Evolutionary conservation across 2,113 vertebrate species (phyloP).

Genomic region (Micronycteris hirsuta): DNA sequence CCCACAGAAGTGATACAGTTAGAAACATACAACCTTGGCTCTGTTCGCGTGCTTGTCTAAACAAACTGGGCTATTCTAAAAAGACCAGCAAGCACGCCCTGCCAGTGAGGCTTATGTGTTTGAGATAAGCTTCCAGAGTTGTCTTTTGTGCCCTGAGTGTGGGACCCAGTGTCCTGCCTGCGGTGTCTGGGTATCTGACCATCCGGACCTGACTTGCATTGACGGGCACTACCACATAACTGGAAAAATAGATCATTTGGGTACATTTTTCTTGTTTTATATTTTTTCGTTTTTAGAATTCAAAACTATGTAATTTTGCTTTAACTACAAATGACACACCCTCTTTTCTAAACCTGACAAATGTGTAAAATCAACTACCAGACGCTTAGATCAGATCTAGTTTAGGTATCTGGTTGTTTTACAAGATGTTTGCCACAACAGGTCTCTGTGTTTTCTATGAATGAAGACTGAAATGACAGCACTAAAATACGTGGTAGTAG

Average conservation of each 20-base stretch:
- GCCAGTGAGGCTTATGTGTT: neutral
- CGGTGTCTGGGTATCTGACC: neutral
- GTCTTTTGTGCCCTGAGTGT: neutral
- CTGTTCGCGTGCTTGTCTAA: neutral
- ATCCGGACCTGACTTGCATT: neutral
- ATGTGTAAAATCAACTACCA: neutral
- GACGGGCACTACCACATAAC: neutral
- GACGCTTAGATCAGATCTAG: neutral
- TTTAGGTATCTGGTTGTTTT: neutral
- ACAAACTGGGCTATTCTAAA: neutral
- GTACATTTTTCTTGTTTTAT: neutral
- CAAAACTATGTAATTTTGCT: neutral
- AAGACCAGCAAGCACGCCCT: neutral
- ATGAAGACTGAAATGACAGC: slow-evolving; percentile 3
- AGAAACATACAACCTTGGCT: neutral
- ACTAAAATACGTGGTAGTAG: neutral
- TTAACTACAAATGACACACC: neutral
- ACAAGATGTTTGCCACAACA: neutral
- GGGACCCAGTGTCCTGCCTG: neutral
- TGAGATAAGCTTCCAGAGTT: neutral
- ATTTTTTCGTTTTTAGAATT: neutral
- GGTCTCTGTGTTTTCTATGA: slow-evolving; percentile 10
- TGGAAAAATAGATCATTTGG: neutral
- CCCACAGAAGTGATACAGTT: neutral
- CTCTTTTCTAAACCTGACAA: neutral